Base-by-base conservation (phyloP, 2,797 vertebrate species). In the Pygocentrus nattereri region DNA sequence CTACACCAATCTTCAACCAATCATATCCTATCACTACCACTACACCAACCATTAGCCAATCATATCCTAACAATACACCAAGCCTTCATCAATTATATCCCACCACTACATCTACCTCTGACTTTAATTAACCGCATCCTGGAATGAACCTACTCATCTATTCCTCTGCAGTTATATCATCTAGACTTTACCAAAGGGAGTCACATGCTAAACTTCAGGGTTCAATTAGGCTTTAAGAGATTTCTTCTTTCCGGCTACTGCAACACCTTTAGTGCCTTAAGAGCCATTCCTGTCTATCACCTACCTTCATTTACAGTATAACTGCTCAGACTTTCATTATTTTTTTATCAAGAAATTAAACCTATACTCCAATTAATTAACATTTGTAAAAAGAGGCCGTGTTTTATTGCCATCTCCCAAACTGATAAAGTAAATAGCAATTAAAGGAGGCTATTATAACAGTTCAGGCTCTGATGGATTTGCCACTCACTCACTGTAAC, bases 381-480 rank as follows among this genome's bases (percentile, higher is more conserved):
- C 31, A 56, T 68, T 56, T 44, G 78, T 82, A 75, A 73, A 82
- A 8, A 56, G 49, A 21, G 31, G 49, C 27, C 41, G 62, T 4
- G 59, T 77, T 68, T 74, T 15, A 74, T 49, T 27, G 62, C 34
- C 41, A 44, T 38, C 76, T 74, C 61, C 16, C 49, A 59, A 74
- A 74, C 61, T 23, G 38, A 49, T 27, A 31, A 34, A 47, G 69
- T 54, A 74, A 82, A 74, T 71, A 74, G 61, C 69, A 74, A 82
- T 82, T 82, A 82, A 74, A 74, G 38, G 18, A 67, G 52, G 59
- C 67, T 18, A 23, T 82, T 82, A 65, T 27, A 44, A 62, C 30
- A 7, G 56, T 54, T 38, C 30, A 27, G 27, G 47, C 65, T 71
- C 30, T 76, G 67, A 62, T 54, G 38, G 38, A 38, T 82, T 73